Conservation (phyloP, 1,140 invertebrate species). For the Ostrea denselamellosa region DNA sequence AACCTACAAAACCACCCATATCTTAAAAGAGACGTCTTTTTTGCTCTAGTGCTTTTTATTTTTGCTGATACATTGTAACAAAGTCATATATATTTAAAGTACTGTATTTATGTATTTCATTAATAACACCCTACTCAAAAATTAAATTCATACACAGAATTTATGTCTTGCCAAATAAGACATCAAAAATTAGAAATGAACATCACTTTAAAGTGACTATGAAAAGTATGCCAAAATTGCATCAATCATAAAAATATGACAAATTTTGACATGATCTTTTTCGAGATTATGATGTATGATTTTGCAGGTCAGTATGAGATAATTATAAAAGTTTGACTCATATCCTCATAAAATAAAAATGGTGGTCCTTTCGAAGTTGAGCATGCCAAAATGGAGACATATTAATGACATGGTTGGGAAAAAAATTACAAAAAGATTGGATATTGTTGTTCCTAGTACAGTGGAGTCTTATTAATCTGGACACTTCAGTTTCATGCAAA, state of each 20-base stretch:
- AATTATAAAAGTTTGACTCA: constrained; percentile 22
- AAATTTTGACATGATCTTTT: background rate
- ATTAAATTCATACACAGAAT: background rate
- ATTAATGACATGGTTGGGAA: too few relatives aligned
- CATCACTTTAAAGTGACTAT: background rate
- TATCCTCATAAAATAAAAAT: background rate
- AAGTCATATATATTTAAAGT: background rate
- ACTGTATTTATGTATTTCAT: background rate
- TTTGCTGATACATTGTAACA: background rate
- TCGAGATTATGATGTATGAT: constrained; percentile 12
- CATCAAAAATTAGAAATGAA: constrained; percentile 2
- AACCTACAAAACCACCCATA: background rate
- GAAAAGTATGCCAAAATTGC: constrained; percentile 19
- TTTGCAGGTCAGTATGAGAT: background rate
- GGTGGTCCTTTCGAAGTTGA: background rate
- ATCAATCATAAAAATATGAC: constrained; percentile 31
- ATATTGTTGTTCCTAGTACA: too few relatives aligned
- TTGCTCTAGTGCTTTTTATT: constrained; percentile 26
- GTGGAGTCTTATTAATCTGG: too few relatives aligned
- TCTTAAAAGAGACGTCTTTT: background rate
- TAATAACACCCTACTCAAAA: constrained; percentile 6
- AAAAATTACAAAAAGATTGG: too few relatives aligned
- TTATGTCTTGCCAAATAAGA: background rate
- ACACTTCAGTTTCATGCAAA: too few relatives aligned
- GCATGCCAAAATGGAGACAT: background rate